Evolutionary conservation across 2,888 invertebrate species (phyloP).

Genomic region (Synergus japonicus): DNA sequence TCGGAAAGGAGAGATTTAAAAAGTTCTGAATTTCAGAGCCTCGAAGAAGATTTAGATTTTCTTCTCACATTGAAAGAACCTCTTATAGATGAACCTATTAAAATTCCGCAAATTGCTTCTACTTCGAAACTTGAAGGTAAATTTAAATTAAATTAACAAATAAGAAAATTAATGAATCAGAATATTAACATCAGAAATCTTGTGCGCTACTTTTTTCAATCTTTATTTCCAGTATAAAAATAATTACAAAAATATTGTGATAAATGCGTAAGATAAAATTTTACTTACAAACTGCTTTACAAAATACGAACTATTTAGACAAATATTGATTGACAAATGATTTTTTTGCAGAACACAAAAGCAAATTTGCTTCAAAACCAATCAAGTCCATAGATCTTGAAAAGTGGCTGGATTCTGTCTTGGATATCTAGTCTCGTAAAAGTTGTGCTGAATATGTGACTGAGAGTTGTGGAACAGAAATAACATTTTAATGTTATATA

Average conservation of each 20-base stretch:
- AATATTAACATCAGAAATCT: slow-evolving; percentile 30
- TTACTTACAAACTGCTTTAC: background rate
- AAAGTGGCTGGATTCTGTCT: slow-evolving; percentile 71
- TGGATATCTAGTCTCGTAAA: slow-evolving; percentile 62
- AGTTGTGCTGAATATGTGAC: slow-evolving; percentile 1
- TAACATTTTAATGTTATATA: slow-evolving; percentile 22
- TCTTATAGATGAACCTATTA: slow-evolving; percentile 48
- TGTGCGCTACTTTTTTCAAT: slow-evolving; percentile 24
- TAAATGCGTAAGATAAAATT: background rate
- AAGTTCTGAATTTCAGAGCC: slow-evolving; percentile 33
- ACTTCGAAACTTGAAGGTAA: background rate
- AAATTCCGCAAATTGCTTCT: background rate
- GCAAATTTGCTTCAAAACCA: slow-evolving; percentile 45
- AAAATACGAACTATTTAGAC: background rate
- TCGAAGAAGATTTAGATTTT: slow-evolving; percentile 69
- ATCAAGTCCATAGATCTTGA: slow-evolving; percentile 70
- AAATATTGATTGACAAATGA: background rate
- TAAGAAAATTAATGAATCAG: slow-evolving; percentile 32
- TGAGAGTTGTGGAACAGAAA: background rate
- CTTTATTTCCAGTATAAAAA: slow-evolving; percentile 40
- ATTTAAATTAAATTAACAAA: slow-evolving; percentile 23
- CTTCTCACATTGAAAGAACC: slow-evolving; percentile 68
- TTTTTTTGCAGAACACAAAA: slow-evolving; percentile 53
- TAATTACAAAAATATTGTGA: slow-evolving; percentile 5
- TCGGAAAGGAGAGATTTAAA: background rate